A percentile compares a stretch with the other conserved stretches of the same genome.
phyloP scores from a whole-genome alignment of 1,140 invertebrate species.

The Rhysida immarginata region DNA sequence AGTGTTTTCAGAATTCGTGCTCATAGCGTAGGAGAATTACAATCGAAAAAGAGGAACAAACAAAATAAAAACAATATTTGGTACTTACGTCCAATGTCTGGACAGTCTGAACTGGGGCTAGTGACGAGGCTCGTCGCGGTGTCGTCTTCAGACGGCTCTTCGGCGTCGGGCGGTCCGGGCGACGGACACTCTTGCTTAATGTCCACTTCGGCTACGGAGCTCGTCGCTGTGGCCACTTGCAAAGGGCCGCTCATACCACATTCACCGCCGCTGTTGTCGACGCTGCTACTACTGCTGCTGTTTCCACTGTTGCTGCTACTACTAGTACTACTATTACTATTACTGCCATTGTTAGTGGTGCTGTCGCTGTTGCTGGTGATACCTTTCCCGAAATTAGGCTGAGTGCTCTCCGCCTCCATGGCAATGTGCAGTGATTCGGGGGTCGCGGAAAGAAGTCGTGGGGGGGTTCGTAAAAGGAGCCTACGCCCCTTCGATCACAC shows the following conservation, averaged over 20 bases:
- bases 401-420: slow-evolving; percentile 8
- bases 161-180: background rate
- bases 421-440: too few species aligned
- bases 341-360: slow-evolving; percentile 15
- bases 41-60: too few species aligned
- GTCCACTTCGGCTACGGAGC: background rate
- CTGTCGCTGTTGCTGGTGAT: slow-evolving; percentile 16
- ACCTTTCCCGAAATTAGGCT: slow-evolving; percentile 1
- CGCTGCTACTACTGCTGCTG: slow-evolving; percentile 19
- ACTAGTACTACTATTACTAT: slow-evolving; percentile 14
- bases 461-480: too few species aligned
- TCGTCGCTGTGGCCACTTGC: background rate
- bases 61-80: too few species aligned
- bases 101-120: too few species aligned
- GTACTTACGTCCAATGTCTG: too few species aligned
- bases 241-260: too few species aligned
- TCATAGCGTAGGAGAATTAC: too few species aligned
- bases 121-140: too few species aligned
- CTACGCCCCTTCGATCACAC: too few species aligned
- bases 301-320: slow-evolving; percentile 12
- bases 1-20: too few species aligned
- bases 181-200: background rate
- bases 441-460: too few species aligned
- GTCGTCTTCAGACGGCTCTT: background rate
- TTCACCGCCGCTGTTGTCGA: slow-evolving; percentile 13